phyloP scores from a whole-genome alignment of 1,140 invertebrate genomes.

The Lepidurus apus region DNA sequence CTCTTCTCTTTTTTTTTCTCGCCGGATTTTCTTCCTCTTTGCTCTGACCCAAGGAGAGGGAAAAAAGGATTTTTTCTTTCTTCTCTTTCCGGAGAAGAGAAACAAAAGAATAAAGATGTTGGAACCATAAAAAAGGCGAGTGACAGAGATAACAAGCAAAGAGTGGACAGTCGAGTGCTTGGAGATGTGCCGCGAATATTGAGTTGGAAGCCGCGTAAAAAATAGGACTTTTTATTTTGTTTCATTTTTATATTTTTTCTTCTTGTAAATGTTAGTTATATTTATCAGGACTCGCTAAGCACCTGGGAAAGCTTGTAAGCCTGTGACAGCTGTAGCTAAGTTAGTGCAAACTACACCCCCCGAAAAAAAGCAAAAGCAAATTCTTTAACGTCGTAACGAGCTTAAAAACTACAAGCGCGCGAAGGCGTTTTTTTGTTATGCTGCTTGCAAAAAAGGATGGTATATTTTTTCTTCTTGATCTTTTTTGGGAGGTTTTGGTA shows the following conservation, averaged over 20 bases:
- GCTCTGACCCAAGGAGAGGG: not conserved
- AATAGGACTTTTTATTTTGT: not conserved
- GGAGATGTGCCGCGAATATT: not conserved
- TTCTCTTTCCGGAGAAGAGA: not conserved
- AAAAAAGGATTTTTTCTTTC: not conserved
- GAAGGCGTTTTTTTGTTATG: not conserved
- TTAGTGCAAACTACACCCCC: constrained; percentile 11
- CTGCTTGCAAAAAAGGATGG: not conserved
- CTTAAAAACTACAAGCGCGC: not conserved
- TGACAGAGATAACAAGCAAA: not conserved
- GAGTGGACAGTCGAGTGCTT: not conserved
- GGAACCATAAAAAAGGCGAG: not conserved
- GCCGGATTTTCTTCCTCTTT: not conserved
- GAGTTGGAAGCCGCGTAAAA: not conserved
- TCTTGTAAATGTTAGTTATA: too few species aligned
- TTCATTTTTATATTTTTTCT: too few species aligned
- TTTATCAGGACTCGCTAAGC: not conserved
- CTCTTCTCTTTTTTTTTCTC: not conserved
- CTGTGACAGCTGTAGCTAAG: constrained; percentile 26
- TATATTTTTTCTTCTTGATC: not conserved
- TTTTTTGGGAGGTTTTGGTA: not conserved
- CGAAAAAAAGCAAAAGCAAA: constrained; percentile 3
- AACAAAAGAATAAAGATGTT: not conserved
- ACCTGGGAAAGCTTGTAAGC: not conserved
- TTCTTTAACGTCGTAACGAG: not conserved